phyloP scores from a whole-genome alignment of 1,140 invertebrate species.

The Drosophila pectinifera region DNA sequence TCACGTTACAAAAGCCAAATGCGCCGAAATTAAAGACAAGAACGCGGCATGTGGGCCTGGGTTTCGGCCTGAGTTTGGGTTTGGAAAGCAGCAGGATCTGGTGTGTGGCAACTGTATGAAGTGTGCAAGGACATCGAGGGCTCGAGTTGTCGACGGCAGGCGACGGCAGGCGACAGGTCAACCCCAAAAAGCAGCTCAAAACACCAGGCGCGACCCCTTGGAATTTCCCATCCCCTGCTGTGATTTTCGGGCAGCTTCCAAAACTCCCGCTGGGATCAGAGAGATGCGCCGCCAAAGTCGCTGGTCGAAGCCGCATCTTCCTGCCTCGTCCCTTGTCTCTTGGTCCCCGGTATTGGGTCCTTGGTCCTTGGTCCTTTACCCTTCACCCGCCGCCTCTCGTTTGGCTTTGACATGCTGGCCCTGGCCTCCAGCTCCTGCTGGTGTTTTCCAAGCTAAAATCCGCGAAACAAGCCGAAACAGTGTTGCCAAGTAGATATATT shows the following conservation, averaged over 20 bases:
- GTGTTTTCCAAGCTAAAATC: neutral
- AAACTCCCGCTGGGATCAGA: slow-evolving; percentile 81
- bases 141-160: slow-evolving; percentile 36
- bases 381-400: slow-evolving; percentile 5
- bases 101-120: slow-evolving; percentile 20
- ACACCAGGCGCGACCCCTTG: slow-evolving; percentile 52
- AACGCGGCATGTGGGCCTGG: slow-evolving; percentile 58
- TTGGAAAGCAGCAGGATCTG: slow-evolving; percentile 17
- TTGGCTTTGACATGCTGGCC: slow-evolving; percentile 38
- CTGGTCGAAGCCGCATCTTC: slow-evolving; percentile 19
- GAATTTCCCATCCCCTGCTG: slow-evolving; percentile 49
- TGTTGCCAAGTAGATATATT: neutral
- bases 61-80: neutral
- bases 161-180: slow-evolving; percentile 44
- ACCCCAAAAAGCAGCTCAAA: slow-evolving; percentile 56
- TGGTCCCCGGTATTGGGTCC: neutral
- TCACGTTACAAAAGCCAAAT: slow-evolving; percentile 85
- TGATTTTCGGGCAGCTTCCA: slow-evolving; percentile 69
- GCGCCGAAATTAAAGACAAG: slow-evolving; percentile 78
- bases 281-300: slow-evolving; percentile 66
- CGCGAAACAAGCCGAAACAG: neutral
- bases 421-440: neutral
- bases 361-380: slow-evolving; percentile 4
- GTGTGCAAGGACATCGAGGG: slow-evolving; percentile 25
- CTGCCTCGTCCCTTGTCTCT: slow-evolving; percentile 5